These are phyloP conservation scores for Parazoanthus darwini DNA, from an alignment of 92 coral and sea anemone genomes.

Conservation along the genomic window DNA sequence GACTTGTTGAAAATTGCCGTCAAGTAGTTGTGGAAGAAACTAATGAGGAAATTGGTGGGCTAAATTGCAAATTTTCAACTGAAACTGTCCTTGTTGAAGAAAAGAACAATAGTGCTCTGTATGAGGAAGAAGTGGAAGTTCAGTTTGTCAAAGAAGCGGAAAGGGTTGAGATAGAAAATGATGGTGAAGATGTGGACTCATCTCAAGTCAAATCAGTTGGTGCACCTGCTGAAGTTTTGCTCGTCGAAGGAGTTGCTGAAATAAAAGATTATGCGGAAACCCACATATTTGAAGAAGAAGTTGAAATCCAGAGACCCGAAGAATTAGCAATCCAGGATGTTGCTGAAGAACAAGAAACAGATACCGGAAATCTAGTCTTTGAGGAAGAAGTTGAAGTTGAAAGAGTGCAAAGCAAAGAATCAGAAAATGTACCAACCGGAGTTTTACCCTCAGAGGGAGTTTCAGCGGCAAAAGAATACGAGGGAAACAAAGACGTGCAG, in stretches of 20 bases:
- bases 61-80: neutral
- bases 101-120: neutral
- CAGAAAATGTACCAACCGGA: neutral
- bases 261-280: neutral
- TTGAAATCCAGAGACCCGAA: conserved; percentile 37
- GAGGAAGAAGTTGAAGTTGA: conserved; percentile 58
- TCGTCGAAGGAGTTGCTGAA: neutral
- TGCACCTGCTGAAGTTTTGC: neutral
- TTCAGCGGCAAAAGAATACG: neutral
- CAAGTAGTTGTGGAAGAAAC: neutral
- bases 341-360: neutral
- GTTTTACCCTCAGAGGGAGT: conserved; percentile 1
- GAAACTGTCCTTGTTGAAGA: neutral
- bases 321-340: neutral
- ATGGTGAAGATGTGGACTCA: neutral
- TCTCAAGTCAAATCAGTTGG: neutral
- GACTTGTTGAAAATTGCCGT: neutral
- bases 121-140: conserved; percentile 38
- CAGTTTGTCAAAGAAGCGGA: conserved; percentile 11
- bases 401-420: neutral
- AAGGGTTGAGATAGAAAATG: neutral
- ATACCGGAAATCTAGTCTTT: neutral
- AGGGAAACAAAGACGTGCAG: conserved; percentile 18
- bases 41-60: neutral
- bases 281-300: conserved; percentile 46